Evolutionary conservation across 2,888 invertebrate genomes (phyloP).

Genomic region (Xestobium rufovillosum): DNA sequence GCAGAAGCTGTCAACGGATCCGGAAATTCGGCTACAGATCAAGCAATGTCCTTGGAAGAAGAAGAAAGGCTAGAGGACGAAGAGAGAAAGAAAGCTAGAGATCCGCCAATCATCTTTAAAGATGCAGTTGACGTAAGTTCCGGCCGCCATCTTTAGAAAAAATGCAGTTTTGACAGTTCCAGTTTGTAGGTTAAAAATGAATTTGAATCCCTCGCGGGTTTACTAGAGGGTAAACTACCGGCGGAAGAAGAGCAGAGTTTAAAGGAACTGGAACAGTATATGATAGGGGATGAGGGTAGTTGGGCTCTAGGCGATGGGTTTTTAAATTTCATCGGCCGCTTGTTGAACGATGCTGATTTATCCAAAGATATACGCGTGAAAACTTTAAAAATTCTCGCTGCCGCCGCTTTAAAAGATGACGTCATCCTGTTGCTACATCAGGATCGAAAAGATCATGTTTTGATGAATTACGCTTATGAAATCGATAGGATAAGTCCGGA

Average conservation of each 20-base stretch:
- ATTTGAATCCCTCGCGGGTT: constrained; percentile 61
- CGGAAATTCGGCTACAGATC: constrained; percentile 44
- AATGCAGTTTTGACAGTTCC: constrained; percentile 5
- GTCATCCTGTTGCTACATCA: constrained; percentile 83
- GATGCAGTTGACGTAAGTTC: constrained; percentile 60
- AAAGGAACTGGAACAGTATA: constrained; percentile 79
- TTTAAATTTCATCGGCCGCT: constrained; percentile 66
- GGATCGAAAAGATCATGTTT: constrained; percentile 78
- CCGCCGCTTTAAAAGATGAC: constrained; percentile 79
- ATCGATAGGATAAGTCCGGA: constrained; percentile 66
- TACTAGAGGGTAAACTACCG: constrained; percentile 63
- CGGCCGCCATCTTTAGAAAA: neutral
- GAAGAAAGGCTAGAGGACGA: constrained; percentile 61
- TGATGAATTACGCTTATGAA: constrained; percentile 79
- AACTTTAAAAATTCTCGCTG: constrained; percentile 64
- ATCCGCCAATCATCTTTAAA: constrained; percentile 73
- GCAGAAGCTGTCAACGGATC: constrained; percentile 40
- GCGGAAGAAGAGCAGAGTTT: constrained; percentile 69
- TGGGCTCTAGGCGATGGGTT: constrained; percentile 90
- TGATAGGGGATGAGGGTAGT: constrained; percentile 82
- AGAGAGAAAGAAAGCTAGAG: constrained; percentile 60
- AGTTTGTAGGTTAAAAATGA: constrained; percentile 60
- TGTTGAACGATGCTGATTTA: constrained; percentile 55
- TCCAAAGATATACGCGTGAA: constrained; percentile 55
- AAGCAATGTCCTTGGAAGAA: constrained; percentile 50